Percentiles rank a stretch among this genome's conserved stretches.
These are phyloP conservation scores for Heliconius himera DNA, from an alignment of 1,140 invertebrate species.

Conservation along the genomic window DNA sequence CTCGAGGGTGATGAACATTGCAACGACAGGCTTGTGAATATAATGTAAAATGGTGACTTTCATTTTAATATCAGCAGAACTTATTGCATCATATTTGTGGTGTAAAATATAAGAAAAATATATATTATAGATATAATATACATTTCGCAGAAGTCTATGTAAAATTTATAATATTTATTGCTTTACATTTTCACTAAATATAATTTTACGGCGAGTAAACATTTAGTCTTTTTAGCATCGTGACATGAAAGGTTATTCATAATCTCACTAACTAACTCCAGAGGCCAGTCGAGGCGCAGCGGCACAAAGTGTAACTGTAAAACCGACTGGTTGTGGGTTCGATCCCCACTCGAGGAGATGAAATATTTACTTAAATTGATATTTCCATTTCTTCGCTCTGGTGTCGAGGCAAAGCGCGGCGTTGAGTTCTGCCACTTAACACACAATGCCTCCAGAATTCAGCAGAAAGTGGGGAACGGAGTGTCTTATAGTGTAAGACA, in stretches of 20 bases:
- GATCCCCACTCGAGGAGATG: too few species aligned
- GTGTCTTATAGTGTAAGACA: too few species aligned
- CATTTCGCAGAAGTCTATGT: neutral
- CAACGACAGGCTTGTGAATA: neutral
- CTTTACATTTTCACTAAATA: neutral
- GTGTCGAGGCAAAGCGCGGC: too few species aligned
- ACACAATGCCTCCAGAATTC: too few species aligned
- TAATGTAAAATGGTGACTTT: constrained; percentile 4
- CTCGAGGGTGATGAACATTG: constrained; percentile 13
- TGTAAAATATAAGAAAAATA: neutral
- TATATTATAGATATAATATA: neutral
- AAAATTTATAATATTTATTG: neutral
- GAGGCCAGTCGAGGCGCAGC: too few species aligned
- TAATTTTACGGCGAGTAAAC: neutral
- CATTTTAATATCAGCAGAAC: neutral
- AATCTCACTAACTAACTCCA: too few species aligned
- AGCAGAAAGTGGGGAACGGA: too few species aligned
- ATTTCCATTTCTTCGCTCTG: too few species aligned
- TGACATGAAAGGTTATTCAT: neutral
- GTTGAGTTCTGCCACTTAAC: too few species aligned
- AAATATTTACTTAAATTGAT: too few species aligned
- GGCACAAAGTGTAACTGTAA: too few species aligned
- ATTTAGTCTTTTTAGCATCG: neutral
- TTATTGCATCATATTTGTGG: neutral
- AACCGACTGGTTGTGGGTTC: too few species aligned